Conservation (phyloP, 2,888 invertebrate genomes). For the Pristionchus fissidentatus region DNA sequence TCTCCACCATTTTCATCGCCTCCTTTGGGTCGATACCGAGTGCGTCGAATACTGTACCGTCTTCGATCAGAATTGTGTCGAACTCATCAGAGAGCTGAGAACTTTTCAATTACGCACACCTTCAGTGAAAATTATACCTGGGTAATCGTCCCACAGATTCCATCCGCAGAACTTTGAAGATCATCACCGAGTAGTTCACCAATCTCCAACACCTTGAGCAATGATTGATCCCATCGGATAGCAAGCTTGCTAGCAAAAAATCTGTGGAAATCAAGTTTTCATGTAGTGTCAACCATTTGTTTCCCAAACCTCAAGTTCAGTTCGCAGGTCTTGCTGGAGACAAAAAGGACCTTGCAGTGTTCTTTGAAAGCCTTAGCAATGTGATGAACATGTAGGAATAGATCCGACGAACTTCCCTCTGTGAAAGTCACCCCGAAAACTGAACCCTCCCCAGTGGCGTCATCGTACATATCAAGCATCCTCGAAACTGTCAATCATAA, state of each 20-base stretch:
- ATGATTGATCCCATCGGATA: conserved; percentile 54
- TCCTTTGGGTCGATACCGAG: background rate
- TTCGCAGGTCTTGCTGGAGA: conserved; percentile 27
- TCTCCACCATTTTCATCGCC: background rate
- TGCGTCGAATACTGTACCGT: conserved; percentile 17
- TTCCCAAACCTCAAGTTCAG: conserved; percentile 5
- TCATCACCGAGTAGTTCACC: conserved; percentile 28
- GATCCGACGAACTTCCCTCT: conserved; percentile 34
- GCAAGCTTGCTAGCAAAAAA: conserved; percentile 55
- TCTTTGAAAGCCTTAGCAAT: conserved; percentile 19
- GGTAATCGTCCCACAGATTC: background rate
- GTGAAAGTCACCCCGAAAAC: background rate
- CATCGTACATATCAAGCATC: background rate
- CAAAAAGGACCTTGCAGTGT: conserved; percentile 23
- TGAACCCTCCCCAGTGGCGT: background rate
- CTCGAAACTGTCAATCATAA: conserved; percentile 1
- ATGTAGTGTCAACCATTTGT: background rate
- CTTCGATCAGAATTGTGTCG: conserved; percentile 14
- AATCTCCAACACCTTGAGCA: conserved; percentile 52
- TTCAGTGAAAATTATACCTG: background rate
- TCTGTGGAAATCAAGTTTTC: conserved; percentile 48
- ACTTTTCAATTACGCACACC: background rate
- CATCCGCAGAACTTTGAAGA: background rate
- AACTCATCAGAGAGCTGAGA: background rate
- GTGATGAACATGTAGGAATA: conserved; percentile 46